These are phyloP conservation scores for Copidosoma floridanum DNA, from an alignment of 1,140 invertebrate species.

Conservation along the genomic window DNA sequence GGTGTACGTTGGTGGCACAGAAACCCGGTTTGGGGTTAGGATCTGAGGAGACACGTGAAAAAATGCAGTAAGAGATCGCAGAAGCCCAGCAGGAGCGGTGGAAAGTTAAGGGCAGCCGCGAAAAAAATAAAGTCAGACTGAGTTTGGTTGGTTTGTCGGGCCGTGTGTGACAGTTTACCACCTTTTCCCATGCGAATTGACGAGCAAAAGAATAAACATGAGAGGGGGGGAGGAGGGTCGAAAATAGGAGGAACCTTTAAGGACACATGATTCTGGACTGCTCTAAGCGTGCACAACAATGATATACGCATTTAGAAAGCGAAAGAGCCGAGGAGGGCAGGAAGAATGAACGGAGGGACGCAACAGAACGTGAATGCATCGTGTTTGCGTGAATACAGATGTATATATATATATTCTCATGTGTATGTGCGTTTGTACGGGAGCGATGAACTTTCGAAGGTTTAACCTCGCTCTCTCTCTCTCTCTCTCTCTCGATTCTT, in stretches of 20 bases:
- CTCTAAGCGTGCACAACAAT: conserved; percentile 37
- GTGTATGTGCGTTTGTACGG: conserved; percentile 46
- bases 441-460: conserved; percentile 49
- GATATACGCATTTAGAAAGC: conserved; percentile 27
- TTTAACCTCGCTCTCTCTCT: conserved; percentile 32
- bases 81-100: too few species aligned
- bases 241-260: conserved; percentile 28
- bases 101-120: too few species aligned
- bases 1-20: too few species aligned
- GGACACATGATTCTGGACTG: conserved; percentile 35
- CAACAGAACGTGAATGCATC: conserved; percentile 36
- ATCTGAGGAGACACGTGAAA: too few species aligned
- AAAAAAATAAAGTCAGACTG: too few species aligned
- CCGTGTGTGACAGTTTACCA: conserved; percentile 3
- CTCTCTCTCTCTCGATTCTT: neutral
- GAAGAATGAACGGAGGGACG: conserved; percentile 22
- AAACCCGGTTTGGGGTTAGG: too few species aligned
- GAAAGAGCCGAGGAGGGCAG: conserved; percentile 20
- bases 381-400: conserved; percentile 29
- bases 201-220: neutral
- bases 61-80: too few species aligned
- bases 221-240: conserved; percentile 23
- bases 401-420: conserved; percentile 23
- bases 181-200: conserved; percentile 33
- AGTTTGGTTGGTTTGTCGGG: conserved; percentile 1